These are phyloP conservation scores for Acanthochromis polyacanthus DNA, from an alignment of 2,113 vertebrate species.

Conservation along the genomic window DNA sequence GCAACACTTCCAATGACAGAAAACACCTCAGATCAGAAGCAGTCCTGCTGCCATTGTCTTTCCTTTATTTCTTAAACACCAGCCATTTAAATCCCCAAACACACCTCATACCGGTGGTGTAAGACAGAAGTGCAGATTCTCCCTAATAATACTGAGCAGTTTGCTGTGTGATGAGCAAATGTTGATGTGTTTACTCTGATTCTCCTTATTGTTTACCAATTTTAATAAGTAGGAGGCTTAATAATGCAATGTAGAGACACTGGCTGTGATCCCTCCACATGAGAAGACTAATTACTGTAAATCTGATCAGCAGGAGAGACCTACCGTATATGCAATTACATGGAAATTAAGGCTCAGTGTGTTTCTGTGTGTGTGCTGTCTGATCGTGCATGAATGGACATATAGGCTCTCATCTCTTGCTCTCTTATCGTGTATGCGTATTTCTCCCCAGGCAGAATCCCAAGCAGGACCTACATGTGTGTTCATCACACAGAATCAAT, in stretches of 20 bases:
- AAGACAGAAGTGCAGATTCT: slow-evolving; percentile 3
- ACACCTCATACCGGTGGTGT: neutral
- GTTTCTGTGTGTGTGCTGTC: slow-evolving; percentile 58
- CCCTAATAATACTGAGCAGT: neutral
- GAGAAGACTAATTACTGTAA: slow-evolving; percentile 75
- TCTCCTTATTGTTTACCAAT: slow-evolving; percentile 48
- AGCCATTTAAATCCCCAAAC: slow-evolving; percentile 29
- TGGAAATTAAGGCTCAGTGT: slow-evolving; percentile 68
- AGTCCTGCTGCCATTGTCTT: slow-evolving; percentile 21
- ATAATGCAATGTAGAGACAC: slow-evolving; percentile 39
- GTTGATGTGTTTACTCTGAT: slow-evolving; percentile 13
- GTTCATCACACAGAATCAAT: slow-evolving; percentile 54
- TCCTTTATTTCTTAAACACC: slow-evolving; percentile 30
- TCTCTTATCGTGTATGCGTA: slow-evolving; percentile 27
- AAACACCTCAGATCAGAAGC: slow-evolving; percentile 31
- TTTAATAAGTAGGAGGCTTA: slow-evolving; percentile 49
- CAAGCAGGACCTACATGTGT: slow-evolving; percentile 34
- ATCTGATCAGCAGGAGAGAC: slow-evolving; percentile 72
- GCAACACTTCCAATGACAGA: slow-evolving; percentile 41
- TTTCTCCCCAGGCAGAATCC: slow-evolving; percentile 21
- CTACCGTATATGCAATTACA: slow-evolving; percentile 75
- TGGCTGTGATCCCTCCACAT: slow-evolving; percentile 53
- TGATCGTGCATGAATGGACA: slow-evolving; percentile 45
- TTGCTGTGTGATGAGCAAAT: neutral
- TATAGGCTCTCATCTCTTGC: slow-evolving; percentile 24